Percentiles rank a stretch among this genome's conserved stretches.
These are phyloP conservation scores for Pollenia amentaria DNA, from an alignment of 2,888 invertebrate genomes.

Conservation along the genomic window DNA sequence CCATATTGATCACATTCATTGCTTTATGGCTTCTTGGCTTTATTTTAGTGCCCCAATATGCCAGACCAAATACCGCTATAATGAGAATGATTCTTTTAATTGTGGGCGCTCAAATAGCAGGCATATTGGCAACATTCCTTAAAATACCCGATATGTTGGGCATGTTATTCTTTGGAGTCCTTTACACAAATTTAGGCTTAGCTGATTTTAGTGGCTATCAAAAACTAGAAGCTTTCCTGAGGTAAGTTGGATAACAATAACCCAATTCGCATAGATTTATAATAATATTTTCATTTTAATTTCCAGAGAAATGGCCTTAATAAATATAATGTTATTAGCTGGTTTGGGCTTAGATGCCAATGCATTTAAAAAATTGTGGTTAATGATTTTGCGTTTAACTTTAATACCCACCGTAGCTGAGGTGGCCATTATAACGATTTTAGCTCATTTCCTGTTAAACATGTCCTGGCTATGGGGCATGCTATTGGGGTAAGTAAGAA, in stretches of 20 bases:
- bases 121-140: conserved; percentile 81
- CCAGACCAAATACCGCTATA: conserved; percentile 79
- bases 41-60: conserved; percentile 81
- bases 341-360: conserved; percentile 88
- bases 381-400: conserved; percentile 86
- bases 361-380: conserved; percentile 86
- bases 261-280: neutral
- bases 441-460: conserved; percentile 86
- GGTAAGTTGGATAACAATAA: conserved; percentile 81
- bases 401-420: conserved; percentile 87
- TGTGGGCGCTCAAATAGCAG: conserved; percentile 83
- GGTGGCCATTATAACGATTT: conserved; percentile 85
- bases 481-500: conserved; percentile 85
- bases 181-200: conserved; percentile 85
- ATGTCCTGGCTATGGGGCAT: conserved; percentile 88
- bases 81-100: conserved; percentile 84
- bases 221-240: conserved; percentile 85
- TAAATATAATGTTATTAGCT: conserved; percentile 88
- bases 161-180: conserved; percentile 87
- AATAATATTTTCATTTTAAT: neutral
- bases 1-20: conserved; percentile 82
- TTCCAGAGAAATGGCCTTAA: conserved; percentile 87
- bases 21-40: conserved; percentile 84
- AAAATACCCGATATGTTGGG: conserved; percentile 87
- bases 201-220: conserved; percentile 85